phyloP scores from a whole-genome alignment of 2,888 invertebrate species.

The Julus scandinavius region DNA sequence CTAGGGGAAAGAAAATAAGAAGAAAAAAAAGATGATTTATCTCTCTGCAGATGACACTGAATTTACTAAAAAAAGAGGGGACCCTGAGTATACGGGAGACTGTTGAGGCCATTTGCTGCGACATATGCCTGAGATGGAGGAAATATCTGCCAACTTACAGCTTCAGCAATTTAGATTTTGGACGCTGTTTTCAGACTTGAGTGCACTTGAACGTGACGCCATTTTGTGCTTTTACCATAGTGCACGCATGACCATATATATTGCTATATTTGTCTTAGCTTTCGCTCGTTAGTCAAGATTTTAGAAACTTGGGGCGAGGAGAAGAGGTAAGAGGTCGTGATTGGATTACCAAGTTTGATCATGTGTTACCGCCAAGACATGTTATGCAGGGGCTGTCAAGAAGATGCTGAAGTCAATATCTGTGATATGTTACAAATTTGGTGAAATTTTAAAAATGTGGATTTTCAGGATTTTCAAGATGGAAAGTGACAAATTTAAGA shows the following conservation, averaged over 20 bases:
- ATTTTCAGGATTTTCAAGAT: too few species aligned
- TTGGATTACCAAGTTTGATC: too few species aligned
- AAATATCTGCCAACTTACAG: neutral
- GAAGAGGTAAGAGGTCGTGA: neutral
- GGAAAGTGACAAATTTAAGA: too few species aligned
- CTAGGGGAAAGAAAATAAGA: neutral
- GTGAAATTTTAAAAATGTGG: too few species aligned
- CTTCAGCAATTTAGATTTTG: neutral
- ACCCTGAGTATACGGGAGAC: neutral
- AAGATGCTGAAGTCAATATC: too few species aligned
- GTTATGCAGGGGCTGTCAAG: neutral
- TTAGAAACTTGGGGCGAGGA: neutral
- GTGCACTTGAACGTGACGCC: slow-evolving; percentile 43
- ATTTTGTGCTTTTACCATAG: slow-evolving; percentile 19
- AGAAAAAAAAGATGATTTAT: slow-evolving; percentile 37
- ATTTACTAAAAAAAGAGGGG: slow-evolving; percentile 44
- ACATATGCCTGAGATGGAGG: neutral
- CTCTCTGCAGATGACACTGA: slow-evolving; percentile 42
- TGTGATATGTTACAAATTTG: too few species aligned
- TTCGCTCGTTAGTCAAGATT: neutral
- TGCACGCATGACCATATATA: neutral
- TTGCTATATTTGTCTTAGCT: neutral
- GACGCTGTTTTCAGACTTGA: neutral
- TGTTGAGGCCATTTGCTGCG: slow-evolving; percentile 38
- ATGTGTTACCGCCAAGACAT: too few species aligned